Evolutionary conservation across 2,797 vertebrate genomes (phyloP), one percentile per base, ranked within the genome.

Genomic region (Tolypeutes matacus): DNA sequence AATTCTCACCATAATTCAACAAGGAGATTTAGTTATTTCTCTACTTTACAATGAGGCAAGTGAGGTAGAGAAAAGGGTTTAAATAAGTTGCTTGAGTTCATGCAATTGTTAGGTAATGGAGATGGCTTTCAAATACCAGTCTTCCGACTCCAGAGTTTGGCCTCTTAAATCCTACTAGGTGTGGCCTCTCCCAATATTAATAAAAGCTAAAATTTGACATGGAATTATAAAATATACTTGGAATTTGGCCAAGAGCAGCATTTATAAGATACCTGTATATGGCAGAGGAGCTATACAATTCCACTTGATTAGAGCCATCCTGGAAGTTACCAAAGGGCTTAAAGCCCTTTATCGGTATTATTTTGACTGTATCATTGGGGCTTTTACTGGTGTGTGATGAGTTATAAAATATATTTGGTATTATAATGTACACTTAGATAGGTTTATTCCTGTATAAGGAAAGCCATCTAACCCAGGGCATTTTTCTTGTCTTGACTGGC

Each of bases 331-430:
- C 58, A 53, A 85, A 91, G 62, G 88, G 53, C 12, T 77, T 67
- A 56, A 93, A 96, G 27, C 81, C 29, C 20, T 85, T 46, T 91
- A 25, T 34, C 65, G 72, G 62, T 36, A 29, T 94, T 70, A 70
- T 76, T 60, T 70, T 83, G 60, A 94, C 77, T 83, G 53, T 69
- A 58, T 64, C 75, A 67, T 67, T 9, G 3, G 36, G 27, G 31
- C 14, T 86, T 84, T 91, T 91, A 77, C 91, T 88, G n/a, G n/a
- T 94, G 42, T 67, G 36, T 94, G n/a, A 84, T 94, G 78, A 75
- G 12, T 80, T 96, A 85, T 86, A 95, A 97, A 95, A 82, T 75
- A 85, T 60, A 93, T 89, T 96, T 95, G 49, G 56, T 23, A 67
- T 90, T 65, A 64, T 18, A 90, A 34, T 67, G 23, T 49, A 60